Evolutionary conservation across 2,797 vertebrate species (phyloP).

Genomic region (Tauraco hartlaubi): DNA sequence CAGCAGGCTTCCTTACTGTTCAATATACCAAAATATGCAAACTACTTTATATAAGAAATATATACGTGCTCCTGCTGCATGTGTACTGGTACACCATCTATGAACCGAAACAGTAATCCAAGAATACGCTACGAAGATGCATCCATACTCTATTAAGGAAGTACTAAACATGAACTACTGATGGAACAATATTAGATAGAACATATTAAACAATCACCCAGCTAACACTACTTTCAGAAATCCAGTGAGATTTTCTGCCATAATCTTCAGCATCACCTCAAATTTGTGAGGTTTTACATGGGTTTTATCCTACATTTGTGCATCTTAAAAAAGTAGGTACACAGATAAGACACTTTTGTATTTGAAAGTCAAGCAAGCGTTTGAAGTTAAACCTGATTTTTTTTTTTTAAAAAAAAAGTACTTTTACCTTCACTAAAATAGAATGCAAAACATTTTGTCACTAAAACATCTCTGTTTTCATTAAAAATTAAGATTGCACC

Average conservation of each 20-base stretch:
- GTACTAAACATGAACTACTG: background rate
- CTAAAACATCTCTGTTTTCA: background rate
- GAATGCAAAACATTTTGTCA: background rate
- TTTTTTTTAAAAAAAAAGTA: background rate
- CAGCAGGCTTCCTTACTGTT: background rate
- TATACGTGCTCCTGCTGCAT: background rate
- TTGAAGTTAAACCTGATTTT: background rate
- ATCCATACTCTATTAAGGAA: background rate
- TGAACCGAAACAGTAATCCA: background rate
- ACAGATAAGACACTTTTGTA: background rate
- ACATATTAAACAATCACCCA: background rate
- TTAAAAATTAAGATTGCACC: background rate
- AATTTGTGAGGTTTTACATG: background rate
- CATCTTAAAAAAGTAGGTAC: background rate
- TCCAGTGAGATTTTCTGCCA: background rate
- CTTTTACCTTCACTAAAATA: background rate
- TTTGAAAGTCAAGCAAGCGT: background rate
- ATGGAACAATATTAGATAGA: background rate
- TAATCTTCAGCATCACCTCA: background rate
- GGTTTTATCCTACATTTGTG: background rate
- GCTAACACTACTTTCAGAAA: background rate
- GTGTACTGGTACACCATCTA: background rate
- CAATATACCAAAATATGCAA: background rate
- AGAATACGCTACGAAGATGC: background rate
- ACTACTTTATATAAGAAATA: background rate